Evolutionary conservation across 2,888 invertebrate genomes (phyloP), one percentile per base, ranked within the genome.

Genomic region (Mimachlamys varia): DNA sequence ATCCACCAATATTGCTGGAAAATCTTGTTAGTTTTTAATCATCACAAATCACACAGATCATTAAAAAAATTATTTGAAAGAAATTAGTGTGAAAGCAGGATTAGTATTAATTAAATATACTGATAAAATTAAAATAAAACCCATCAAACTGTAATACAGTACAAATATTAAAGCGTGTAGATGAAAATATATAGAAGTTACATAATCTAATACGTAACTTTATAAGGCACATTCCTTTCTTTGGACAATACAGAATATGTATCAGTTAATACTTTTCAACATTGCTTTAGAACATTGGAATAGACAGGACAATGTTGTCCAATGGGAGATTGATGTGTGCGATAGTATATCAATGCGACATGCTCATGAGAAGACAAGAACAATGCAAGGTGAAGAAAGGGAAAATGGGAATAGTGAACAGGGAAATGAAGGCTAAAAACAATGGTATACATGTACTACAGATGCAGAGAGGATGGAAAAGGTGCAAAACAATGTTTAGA

Each of bases 1-100:
- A 44, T 44, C 44, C 44, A 44, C 44, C 44, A 5, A 3, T 44
- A 5, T 44, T 44, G 44, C 44, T 44, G 44, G 7, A 44, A 44
- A 44, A 44, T 44, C 3, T 44, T 44, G 44, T 5, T 7, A 44
- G 44, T 44, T 44, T 44, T 44, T 44, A 44, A 44, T 44, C 7
- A 44, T 44, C 7, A 44, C 44, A 19, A 76, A 76, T 22, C 33
- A 27, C 5, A 76, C 10, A 10, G 2, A 33, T 76, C 12, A 76
- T 33, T 76, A 7, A 76, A 76, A 33, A 27, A 76, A 33, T 27
- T 76, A 33, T 76, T 33, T 19, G 22, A n/a, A 62, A 62, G 10
- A 2, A 76, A 76, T 76, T 76, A 76, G 76, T 76, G 76, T 76
- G 76, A 27, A 76, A 76, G 76, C 76, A 76, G 76, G 76, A 76